Conservation (phyloP, 1,140 invertebrate species). For the Acromyrmex echinatior region DNA sequence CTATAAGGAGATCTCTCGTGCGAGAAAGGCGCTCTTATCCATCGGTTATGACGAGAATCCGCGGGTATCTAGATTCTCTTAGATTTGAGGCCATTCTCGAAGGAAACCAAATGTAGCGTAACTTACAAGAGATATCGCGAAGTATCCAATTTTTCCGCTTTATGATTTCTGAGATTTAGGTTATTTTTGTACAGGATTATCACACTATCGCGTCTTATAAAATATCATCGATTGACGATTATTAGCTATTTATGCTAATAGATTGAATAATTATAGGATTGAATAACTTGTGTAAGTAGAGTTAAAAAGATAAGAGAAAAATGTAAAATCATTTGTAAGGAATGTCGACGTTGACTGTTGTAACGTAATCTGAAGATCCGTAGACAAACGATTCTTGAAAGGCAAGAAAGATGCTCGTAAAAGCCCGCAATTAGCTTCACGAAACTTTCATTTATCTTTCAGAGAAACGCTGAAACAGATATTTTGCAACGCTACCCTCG, state of each 20-base stretch:
- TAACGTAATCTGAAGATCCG: conserved; percentile 37
- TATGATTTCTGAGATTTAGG: conserved; percentile 32
- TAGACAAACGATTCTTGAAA: conserved; percentile 49
- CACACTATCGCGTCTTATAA: background rate
- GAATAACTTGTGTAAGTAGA: background rate
- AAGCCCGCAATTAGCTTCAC: conserved; percentile 59
- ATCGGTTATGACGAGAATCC: conserved; percentile 53
- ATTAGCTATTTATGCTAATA: background rate
- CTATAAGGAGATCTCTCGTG: background rate
- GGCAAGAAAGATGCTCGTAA: conserved; percentile 41
- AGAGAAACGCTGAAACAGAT: conserved; percentile 49
- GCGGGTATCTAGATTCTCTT: conserved; percentile 35
- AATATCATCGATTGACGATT: background rate
- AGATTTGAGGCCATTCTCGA: conserved; percentile 8
- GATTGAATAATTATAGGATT: background rate
- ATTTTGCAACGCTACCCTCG: conserved; percentile 41
- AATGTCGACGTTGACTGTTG: conserved; percentile 16
- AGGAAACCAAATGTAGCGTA: conserved; percentile 57
- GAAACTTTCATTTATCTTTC: conserved; percentile 57
- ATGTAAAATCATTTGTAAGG: background rate
- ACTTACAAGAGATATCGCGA: conserved; percentile 50
- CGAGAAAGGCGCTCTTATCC: conserved; percentile 40
- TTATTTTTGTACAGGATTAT: background rate
- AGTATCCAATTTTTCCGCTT: conserved; percentile 53
- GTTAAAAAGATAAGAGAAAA: background rate